A percentile compares a stretch with the other conserved stretches of the same genome.
Conservation (phyloP, 2,797 vertebrate genomes). For the Notoglanidium macrostoma region DNA sequence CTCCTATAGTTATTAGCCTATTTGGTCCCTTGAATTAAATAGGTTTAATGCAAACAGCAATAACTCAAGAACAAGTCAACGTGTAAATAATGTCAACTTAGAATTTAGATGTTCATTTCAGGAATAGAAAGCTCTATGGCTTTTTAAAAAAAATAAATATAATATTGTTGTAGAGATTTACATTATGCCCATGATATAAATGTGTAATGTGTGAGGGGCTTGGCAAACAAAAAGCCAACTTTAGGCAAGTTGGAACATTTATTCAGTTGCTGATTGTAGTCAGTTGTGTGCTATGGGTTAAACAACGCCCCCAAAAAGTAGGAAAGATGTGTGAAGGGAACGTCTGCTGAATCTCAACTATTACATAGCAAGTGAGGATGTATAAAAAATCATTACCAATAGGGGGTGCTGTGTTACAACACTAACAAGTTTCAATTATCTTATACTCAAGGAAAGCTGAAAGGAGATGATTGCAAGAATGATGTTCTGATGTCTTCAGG, state of each 20-base stretch:
- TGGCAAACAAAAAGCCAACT: not conserved
- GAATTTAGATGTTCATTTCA: not conserved
- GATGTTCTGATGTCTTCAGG: not conserved
- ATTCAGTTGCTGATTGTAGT: slow-evolving; percentile 1
- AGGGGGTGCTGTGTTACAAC: slow-evolving; percentile 31
- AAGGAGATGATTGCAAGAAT: not conserved
- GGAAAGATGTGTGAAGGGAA: not conserved
- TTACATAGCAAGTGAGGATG: not conserved
- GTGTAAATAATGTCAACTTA: not conserved
- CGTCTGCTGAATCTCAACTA: not conserved
- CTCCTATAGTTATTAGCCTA: too few relatives aligned
- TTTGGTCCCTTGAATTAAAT: not conserved
- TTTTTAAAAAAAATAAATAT: not conserved
- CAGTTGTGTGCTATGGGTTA: not conserved
- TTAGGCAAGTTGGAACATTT: not conserved
- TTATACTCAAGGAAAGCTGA: not conserved
- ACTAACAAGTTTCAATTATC: not conserved
- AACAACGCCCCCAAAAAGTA: not conserved
- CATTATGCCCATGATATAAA: not conserved
- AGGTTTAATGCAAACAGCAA: not conserved
- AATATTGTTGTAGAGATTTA: slow-evolving; percentile 1
- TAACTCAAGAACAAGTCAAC: not conserved
- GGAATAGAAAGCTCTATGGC: not conserved
- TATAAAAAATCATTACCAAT: not conserved
- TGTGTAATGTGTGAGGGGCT: not conserved